These are phyloP conservation scores for Phymorhynchus buccinoides DNA, from an alignment of 1,140 invertebrate species.

Conservation along the genomic window DNA sequence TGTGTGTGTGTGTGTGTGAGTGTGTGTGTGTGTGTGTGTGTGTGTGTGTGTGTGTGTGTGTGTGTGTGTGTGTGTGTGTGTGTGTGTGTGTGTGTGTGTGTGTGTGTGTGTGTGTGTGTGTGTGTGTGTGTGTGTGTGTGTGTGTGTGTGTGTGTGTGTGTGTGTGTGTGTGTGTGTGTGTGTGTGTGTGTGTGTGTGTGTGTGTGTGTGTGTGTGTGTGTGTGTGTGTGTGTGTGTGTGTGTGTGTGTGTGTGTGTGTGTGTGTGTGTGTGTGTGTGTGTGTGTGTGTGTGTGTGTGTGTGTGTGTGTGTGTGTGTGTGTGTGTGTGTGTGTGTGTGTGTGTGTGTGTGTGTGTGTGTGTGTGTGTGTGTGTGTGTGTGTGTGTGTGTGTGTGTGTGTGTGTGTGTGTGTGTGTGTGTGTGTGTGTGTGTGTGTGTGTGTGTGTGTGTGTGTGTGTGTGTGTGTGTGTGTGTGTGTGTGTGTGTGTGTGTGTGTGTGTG, in stretches of 20 bases:
- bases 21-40: no score
- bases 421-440: background rate
- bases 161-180: no score
- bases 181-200: no score
- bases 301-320: background rate
- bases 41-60: background rate
- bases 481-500: background rate
- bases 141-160: no score
- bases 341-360: constrained; percentile 13
- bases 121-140: background rate
- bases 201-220: background rate
- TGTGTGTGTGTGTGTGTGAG: no score
- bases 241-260: no score
- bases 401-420: background rate
- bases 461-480: background rate
- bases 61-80: no score
- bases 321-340: background rate
- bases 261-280: no score
- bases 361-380: constrained; percentile 2
- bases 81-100: no score
- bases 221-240: no score
- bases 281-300: background rate
- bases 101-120: no score
- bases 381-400: background rate
- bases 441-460: background rate